These are phyloP conservation scores for Bombus breviceps DNA, from an alignment of 1,140 invertebrate species.

Conservation along the genomic window DNA sequence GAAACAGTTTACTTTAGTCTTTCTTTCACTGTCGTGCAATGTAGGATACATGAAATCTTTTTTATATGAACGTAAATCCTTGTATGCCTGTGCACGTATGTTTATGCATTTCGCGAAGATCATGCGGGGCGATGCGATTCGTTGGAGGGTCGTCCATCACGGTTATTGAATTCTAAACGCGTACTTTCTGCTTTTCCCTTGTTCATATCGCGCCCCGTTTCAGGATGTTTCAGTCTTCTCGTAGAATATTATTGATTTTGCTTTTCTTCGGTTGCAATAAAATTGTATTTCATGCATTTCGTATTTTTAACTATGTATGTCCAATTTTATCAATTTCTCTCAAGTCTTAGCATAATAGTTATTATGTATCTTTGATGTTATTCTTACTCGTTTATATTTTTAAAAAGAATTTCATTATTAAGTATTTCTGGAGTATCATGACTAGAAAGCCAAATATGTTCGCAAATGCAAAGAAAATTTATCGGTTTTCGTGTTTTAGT, in stretches of 20 bases:
- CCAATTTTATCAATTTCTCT: background rate
- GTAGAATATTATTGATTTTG: background rate
- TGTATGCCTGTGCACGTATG: background rate
- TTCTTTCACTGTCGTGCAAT: background rate
- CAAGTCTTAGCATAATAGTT: background rate
- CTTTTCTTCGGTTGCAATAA: background rate
- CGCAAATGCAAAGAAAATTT: background rate
- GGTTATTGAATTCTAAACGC: background rate
- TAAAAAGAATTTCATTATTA: background rate
- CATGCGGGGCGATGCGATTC: slow-evolving; percentile 16
- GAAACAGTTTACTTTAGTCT: slow-evolving; percentile 47
- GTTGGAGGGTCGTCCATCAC: slow-evolving; percentile 5
- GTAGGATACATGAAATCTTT: slow-evolving; percentile 7
- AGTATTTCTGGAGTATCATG: background rate
- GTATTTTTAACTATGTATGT: background rate
- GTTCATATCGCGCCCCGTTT: background rate
- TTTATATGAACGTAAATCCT: background rate
- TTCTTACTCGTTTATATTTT: background rate
- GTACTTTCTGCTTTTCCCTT: background rate
- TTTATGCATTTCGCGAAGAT: slow-evolving; percentile 24
- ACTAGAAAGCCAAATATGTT: background rate
- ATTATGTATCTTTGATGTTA: background rate
- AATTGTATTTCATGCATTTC: background rate
- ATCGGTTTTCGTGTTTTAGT: background rate
- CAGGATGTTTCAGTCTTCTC: background rate